Conservation (phyloP, 2,797 vertebrate genomes). For the Oreochromis mossambicus region DNA sequence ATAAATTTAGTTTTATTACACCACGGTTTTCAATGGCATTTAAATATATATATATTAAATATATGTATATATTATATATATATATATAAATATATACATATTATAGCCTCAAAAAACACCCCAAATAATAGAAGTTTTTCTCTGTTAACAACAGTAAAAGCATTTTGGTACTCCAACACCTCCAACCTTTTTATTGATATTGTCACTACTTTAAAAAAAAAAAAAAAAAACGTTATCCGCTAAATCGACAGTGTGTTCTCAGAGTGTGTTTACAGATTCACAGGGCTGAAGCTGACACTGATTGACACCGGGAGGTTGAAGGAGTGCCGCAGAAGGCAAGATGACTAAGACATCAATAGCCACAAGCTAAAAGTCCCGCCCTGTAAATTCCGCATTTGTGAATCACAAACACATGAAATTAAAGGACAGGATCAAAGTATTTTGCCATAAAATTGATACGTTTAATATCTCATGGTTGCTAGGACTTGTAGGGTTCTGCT, state of each 20-base stretch:
- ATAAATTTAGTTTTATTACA: not conserved
- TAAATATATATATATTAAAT: not conserved
- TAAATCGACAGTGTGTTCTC: constrained; percentile 9
- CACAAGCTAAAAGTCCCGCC: constrained; percentile 39
- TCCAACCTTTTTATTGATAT: not conserved
- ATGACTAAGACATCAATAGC: constrained; percentile 64
- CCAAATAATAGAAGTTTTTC: not conserved
- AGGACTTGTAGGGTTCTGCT: not conserved
- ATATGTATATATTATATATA: no score
- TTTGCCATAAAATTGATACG: not conserved
- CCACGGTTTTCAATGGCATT: not conserved
- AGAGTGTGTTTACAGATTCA: constrained; percentile 10
- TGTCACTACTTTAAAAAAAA: not conserved
- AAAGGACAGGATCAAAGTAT: constrained; percentile 7
- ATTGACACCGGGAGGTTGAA: constrained; percentile 17
- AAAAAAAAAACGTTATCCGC: constrained; percentile 16
- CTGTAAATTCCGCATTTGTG: constrained; percentile 52
- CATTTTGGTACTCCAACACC: not conserved
- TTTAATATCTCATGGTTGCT: not conserved
- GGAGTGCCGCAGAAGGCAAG: constrained; percentile 42
- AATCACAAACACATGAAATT: constrained; percentile 53
- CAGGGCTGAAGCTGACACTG: constrained; percentile 16
- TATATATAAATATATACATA: no score
- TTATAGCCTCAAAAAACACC: not conserved
- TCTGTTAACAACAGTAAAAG: not conserved